Evolutionary conservation across 2,888 invertebrate species (phyloP), one percentile per base, ranked within the genome.

Genomic region (Drosophila sordidula): DNA sequence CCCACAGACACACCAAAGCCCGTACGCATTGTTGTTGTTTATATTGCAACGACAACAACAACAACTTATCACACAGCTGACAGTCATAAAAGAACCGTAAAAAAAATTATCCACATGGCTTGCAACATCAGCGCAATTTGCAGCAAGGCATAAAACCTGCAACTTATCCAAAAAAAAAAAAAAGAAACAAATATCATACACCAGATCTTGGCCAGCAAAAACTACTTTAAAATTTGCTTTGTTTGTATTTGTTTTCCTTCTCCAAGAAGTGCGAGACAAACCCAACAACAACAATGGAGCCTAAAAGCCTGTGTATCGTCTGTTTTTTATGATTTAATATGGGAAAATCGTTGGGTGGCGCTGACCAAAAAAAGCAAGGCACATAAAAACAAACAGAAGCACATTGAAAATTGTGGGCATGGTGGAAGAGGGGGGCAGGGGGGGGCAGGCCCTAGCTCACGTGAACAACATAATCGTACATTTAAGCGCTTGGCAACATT

Each of bases 321-420:
- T 80, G 59, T 86, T 78, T 85, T 89, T 89, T 85, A 79, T 89
- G 86, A 85, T 87, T 85, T 87, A 89, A 89, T 89, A 87, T 85
- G 88, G 82, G 85, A 87, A 87, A 82, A 77, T 61, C 52, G 67
- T 50, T 58, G 75, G 52, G 61, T 52, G 56, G 74, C 46, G 65
- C 22, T 68, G 59, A n/a, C 78, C 70, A 55, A 79, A 70, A 84
- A 47, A 54, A 42, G 59, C 54, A 71, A 61, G 64, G 14, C 34
- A 29, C 44, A 46, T 44, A 34, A 67, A 74, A 49, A 34, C 49
- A 79, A 55, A 58, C 52, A 50, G 25, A 51, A 56, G 59, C 47
- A 59, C 78, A 58, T 58, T 62, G 70, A 52, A 44, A 51, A 50
- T 39, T 67, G 47, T 26, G 14, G 46, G 29, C 6, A 0, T 3